Percentiles rank a stretch among this genome's conserved stretches.
phyloP scores from a whole-genome alignment of 2,113 vertebrate species.

The Myiozetetes cayanensis region DNA sequence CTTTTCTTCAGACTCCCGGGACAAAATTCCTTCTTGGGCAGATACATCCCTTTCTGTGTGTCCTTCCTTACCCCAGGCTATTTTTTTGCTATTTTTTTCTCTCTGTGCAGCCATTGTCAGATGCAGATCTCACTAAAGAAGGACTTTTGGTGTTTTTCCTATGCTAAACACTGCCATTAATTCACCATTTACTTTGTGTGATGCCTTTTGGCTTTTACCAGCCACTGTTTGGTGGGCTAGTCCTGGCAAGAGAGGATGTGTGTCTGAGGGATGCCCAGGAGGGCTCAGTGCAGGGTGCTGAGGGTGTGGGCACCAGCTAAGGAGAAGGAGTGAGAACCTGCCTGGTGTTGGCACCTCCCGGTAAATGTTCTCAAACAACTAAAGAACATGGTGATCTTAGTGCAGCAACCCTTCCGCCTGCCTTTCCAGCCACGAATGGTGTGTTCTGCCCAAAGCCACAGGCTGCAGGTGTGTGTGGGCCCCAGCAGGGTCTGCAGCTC shows the following conservation, averaged over 20 bases:
- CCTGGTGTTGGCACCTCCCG: too few species aligned
- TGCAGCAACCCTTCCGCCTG: too few species aligned
- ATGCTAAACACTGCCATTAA: not conserved
- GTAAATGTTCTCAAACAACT: too few species aligned
- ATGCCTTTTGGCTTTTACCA: not conserved
- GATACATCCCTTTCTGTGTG: not conserved
- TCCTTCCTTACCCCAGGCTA: not conserved
- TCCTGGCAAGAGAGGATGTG: not conserved
- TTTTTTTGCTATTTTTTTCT: not conserved
- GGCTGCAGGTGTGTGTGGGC: not conserved
- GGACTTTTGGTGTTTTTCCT: not conserved
- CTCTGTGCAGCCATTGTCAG: not conserved
- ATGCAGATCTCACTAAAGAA: not conserved
- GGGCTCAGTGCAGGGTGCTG: not conserved
- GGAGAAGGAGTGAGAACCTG: not conserved
- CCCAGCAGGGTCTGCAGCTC: not conserved
- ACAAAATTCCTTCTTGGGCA: not conserved
- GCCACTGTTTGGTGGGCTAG: not conserved
- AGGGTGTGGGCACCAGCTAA: not conserved
- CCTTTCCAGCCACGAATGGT: not conserved
- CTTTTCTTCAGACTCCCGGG: not conserved
- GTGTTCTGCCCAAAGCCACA: not conserved
- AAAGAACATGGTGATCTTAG: too few species aligned
- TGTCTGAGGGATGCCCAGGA: not conserved
- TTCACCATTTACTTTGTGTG: not conserved